Percentiles rank a stretch among this genome's conserved stretches.
Conservation (phyloP, 2,113 vertebrate genomes). For the Tauraco erythrolophus region DNA sequence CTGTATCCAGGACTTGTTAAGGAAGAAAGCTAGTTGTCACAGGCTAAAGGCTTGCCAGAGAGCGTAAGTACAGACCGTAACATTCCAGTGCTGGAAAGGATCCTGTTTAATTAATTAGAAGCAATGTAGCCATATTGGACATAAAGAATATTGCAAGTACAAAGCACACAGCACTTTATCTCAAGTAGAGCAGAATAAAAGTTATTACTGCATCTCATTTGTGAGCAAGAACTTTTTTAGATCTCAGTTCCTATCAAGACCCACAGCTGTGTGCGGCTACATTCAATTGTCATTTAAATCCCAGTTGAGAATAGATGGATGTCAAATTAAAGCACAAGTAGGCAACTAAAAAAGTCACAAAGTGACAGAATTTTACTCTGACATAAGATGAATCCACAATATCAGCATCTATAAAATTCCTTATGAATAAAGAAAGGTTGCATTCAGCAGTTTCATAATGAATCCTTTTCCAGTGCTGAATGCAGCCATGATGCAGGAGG, state of each 20-base stretch:
- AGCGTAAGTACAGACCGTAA: background rate
- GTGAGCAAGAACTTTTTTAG: background rate
- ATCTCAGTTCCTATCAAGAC: background rate
- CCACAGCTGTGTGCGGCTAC: background rate
- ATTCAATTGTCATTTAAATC: background rate
- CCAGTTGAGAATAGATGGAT: background rate
- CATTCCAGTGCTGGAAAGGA: background rate
- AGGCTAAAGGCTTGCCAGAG: background rate
- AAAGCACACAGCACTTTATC: background rate
- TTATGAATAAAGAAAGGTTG: constrained; percentile 17
- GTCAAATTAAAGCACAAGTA: constrained; percentile 27
- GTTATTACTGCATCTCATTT: background rate
- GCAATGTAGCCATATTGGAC: background rate
- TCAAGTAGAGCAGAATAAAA: background rate
- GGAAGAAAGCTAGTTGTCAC: background rate
- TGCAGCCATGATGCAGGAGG: background rate
- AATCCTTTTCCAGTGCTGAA: constrained; percentile 14
- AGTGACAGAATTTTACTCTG: constrained; percentile 18
- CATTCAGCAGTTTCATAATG: background rate
- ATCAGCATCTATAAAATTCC: constrained; percentile 8
- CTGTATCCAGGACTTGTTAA: background rate
- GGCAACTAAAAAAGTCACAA: background rate
- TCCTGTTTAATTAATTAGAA: background rate
- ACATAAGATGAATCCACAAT: background rate
- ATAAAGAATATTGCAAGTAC: background rate